Conservation (phyloP, 2,113 vertebrate genomes). For the Chroicocephalus ridibundus region DNA sequence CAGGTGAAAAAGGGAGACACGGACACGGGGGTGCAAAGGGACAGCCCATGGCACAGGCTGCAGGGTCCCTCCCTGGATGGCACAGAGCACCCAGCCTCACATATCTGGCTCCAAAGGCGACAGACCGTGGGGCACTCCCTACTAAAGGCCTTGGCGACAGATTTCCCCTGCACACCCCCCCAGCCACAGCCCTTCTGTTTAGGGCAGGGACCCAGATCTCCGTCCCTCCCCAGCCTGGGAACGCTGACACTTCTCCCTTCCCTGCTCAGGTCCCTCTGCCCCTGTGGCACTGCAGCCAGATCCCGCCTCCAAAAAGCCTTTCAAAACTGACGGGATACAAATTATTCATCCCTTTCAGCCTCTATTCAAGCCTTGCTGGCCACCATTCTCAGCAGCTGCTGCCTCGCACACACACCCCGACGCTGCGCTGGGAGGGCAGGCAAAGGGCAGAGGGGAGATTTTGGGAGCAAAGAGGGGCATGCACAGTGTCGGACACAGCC, state of each 20-base stretch:
- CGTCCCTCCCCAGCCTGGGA: background rate
- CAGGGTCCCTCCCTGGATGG: background rate
- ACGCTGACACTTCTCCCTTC: background rate
- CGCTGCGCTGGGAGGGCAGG: background rate
- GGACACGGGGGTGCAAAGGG: background rate
- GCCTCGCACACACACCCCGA: background rate
- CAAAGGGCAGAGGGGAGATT: background rate
- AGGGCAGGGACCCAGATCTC: background rate
- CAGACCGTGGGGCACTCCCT: rapidly evolving
- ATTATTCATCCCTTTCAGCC: background rate
- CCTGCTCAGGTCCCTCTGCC: background rate
- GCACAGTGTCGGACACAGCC: background rate
- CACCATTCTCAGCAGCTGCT: background rate
- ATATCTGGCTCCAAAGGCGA: rapidly evolving
- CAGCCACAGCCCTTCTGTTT: background rate
- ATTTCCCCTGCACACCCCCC: rapidly evolving
- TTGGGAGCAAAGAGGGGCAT: background rate
- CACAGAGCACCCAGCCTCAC: rapidly evolving
- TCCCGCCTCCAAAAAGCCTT: background rate
- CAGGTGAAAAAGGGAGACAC: background rate
- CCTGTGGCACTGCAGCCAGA: background rate
- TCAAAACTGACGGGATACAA: background rate
- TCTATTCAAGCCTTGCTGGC: background rate
- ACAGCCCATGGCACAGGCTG: rapidly evolving
- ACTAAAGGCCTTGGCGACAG: background rate